Base-by-base conservation (phyloP, 2,888 invertebrate genomes). In the Steinernema scapterisci region DNA sequence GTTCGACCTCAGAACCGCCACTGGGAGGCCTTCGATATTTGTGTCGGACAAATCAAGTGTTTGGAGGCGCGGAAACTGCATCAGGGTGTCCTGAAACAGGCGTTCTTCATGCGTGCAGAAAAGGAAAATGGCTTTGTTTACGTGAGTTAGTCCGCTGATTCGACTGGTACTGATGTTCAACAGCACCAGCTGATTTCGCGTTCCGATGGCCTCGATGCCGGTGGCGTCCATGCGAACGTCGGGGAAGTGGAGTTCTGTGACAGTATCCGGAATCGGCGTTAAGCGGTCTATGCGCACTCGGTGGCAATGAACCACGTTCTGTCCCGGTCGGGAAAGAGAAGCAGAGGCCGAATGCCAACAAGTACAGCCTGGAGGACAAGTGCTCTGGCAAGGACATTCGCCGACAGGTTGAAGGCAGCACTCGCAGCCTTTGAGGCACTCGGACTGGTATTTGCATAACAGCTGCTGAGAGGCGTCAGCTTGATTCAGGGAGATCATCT, bases 401-500 rank as follows among this genome's bases (percentile, higher is more conserved):
- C 43, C 52, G 1, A 48, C 7, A 9, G 31, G 63, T 48, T 27
- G 19, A 25, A 63, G 27, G 31, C 76, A 76, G 25, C 76, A 76
- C 19, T 75, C 43, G 63, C 76, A 76, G 5, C 76, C 76, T 11
- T 75, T 46, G 23, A 76, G 75, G 44, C 76, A 76, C 16, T 76
- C 52, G 21, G 74, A 75, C 51, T 76, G 75, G 38, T 76, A 76
- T 25, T 75, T 75, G 52, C 76, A 76, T 11, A 76, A 48, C 25
- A 75, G 63, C 25, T 45, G 54, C 6, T 31, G 73, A 13, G 43
- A 54, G 19, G 51, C 38, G 45, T 76, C 70, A 16, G 76, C 75
- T 31, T 76, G 75, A 5, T 51, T 27, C 13, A 76, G 48, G 6
- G 51, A 48, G 7, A 76, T 70, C 21, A 13, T 21, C 16, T 45